Percentiles rank a stretch among this genome's conserved stretches.
phyloP scores from a whole-genome alignment of 2,888 invertebrate genomes.

The Nomada hirtipes region DNA sequence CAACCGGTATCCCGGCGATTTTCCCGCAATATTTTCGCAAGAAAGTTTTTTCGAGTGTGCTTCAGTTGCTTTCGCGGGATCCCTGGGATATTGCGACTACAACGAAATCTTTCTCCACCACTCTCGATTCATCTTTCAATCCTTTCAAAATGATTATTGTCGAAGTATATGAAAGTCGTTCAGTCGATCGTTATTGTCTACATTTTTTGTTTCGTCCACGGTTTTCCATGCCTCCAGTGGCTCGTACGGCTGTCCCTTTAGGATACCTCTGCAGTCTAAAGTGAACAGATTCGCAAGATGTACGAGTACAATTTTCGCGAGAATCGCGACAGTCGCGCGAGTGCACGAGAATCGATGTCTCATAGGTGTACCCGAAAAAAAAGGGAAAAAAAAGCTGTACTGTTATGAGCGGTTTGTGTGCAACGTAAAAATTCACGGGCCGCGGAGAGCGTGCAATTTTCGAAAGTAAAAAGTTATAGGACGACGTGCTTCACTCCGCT shows the following conservation, averaged over 20 bases:
- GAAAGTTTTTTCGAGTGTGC: constrained; percentile 16
- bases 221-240: not conserved
- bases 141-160: not conserved
- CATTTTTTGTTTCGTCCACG: not conserved
- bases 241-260: too few relatives aligned
- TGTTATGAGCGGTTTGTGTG: constrained; percentile 20
- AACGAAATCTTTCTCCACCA: not conserved
- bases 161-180: not conserved
- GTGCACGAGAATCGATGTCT: constrained; percentile 16
- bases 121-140: not conserved
- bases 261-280: not conserved
- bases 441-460: constrained; percentile 29
- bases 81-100: constrained; percentile 5
- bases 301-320: not conserved
- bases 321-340: too few relatives aligned
- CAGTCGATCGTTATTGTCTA: not conserved
- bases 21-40: constrained; percentile 26
- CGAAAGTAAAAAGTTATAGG: constrained; percentile 49
- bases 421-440: constrained; percentile 34
- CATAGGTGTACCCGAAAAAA: not conserved
- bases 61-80: not conserved
- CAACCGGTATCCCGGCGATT: not conserved
- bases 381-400: not conserved
- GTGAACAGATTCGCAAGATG: not conserved
- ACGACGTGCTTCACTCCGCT: constrained; percentile 2